Conservation (phyloP, 2,888 invertebrate species). For the Andrena fulva region DNA sequence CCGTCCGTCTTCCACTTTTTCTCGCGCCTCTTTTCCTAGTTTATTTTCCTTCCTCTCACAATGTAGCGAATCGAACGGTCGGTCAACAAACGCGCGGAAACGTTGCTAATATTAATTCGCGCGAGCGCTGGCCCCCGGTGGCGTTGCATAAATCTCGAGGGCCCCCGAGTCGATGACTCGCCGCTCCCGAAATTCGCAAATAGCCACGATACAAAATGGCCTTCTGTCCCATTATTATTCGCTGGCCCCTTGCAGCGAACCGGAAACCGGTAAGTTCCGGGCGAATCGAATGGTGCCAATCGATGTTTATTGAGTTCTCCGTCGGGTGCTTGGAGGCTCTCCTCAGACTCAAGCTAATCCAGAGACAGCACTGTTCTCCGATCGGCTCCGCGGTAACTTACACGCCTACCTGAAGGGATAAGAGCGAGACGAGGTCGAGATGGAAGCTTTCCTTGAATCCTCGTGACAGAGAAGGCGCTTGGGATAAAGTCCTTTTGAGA, state of each 20-base stretch:
- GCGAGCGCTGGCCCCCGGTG: slow-evolving; percentile 1
- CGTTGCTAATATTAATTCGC: slow-evolving; percentile 34
- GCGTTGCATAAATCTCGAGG: slow-evolving; percentile 32
- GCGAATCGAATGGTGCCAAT: slow-evolving; percentile 18
- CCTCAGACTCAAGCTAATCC: not conserved
- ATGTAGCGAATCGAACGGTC: slow-evolving; percentile 46
- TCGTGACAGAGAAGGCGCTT: not conserved
- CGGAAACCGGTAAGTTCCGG: slow-evolving; percentile 48
- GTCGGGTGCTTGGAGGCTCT: slow-evolving; percentile 15
- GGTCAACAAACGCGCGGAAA: slow-evolving; percentile 30
- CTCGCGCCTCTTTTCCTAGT: slow-evolving; percentile 9
- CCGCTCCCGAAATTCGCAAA: slow-evolving; percentile 34
- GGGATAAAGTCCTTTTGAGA: not conserved
- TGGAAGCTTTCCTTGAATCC: not conserved
- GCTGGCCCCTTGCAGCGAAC: not conserved
- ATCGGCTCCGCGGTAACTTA: not conserved
- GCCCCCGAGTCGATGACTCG: not conserved
- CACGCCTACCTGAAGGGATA: not conserved
- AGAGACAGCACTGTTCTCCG: not conserved
- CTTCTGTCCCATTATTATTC: slow-evolving; percentile 27
- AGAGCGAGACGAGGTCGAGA: not conserved
- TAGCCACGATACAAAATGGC: slow-evolving; percentile 20
- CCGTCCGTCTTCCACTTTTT: slow-evolving; percentile 19
- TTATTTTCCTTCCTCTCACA: slow-evolving; percentile 47
- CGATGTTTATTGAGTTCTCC: slow-evolving; percentile 57